Base-by-base conservation (phyloP, 2,797 vertebrate species). In the Choloepus didactylus region DNA sequence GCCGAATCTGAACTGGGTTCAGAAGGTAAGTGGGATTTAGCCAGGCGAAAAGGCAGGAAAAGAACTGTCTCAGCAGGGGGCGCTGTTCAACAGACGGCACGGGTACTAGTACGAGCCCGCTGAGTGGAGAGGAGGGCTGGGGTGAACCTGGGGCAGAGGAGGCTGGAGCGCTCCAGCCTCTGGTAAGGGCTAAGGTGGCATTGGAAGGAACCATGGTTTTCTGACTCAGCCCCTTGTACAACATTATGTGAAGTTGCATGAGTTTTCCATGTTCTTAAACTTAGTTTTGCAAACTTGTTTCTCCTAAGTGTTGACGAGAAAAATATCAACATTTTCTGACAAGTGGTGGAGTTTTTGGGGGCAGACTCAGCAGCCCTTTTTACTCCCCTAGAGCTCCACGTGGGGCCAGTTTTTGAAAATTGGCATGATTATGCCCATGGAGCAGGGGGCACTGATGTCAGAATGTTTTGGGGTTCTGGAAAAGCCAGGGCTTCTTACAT, bases 151-250 rank as follows among this genome's bases (percentile, higher is more conserved):
- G 44, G 38, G 7, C 14, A 23, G 51, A 31, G 62, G 27, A 27
- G 11, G 31, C 6, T 64, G 18, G 4, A 29, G 9, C 15, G 29
- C 9, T 60, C 3, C 0, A 6, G 1, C 3, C 0, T 85, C 31
- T 14, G 4, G 44, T 15, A 9, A 15, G 56, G 44, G 76, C 35
- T 9, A 3, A 29, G n/a, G 1, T 10, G 7, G 8, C 23, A 1
- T 5, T 25, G 8, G 77, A 38, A 18, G 8, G 77, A 38, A 23
- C 12, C 31, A 23, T 0, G 10, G 18, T 44, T 46, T 51, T 62
- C 27, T 31, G 56, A 25, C 3, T 6, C 1, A 16, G 1, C 12
- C 31, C 31, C 0, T 0, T 18, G 7, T 10, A 10, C 27, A 19
- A 38, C 0, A 0, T 25, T 29, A 21, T 46, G 0, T 38, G 70